These are phyloP conservation scores for Actias luna DNA, from an alignment of 2,888 invertebrate genomes.

Conservation along the genomic window DNA sequence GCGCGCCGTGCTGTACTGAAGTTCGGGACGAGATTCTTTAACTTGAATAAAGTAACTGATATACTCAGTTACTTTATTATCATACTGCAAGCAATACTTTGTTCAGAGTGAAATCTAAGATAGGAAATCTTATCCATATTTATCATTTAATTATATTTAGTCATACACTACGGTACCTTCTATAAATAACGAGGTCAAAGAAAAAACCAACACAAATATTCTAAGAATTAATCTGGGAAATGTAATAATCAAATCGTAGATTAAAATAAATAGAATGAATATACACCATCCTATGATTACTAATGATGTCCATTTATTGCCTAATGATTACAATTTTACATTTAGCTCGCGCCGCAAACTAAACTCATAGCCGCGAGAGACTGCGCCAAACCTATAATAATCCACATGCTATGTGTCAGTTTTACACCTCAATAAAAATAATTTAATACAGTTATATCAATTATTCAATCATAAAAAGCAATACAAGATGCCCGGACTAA, in stretches of 20 bases:
- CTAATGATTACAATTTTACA: constrained; percentile 46
- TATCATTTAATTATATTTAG: no score
- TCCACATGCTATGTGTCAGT: constrained; percentile 15
- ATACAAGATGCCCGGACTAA: neutral
- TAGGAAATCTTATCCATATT: no score
- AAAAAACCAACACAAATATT: neutral
- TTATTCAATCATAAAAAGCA: constrained; percentile 1
- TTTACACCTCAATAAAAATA: constrained; percentile 15
- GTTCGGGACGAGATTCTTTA: no score
- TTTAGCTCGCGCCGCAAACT: constrained; percentile 35
- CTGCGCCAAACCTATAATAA: constrained; percentile 20
- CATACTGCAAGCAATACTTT: no score
- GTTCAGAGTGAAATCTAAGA: no score
- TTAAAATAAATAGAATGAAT: constrained; percentile 26
- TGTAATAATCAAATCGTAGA: neutral
- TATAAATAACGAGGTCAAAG: neutral
- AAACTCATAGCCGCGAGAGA: constrained; percentile 36
- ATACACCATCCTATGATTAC: constrained; percentile 24
- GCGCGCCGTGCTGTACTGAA: no score
- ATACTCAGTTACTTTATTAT: no score
- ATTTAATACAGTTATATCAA: constrained; percentile 10
- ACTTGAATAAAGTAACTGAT: no score
- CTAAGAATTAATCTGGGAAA: neutral
- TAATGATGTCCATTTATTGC: constrained; percentile 39
- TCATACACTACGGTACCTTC: neutral